Base-by-base conservation (phyloP, 2,888 invertebrate genomes). In the Trisateles emortualis region DNA sequence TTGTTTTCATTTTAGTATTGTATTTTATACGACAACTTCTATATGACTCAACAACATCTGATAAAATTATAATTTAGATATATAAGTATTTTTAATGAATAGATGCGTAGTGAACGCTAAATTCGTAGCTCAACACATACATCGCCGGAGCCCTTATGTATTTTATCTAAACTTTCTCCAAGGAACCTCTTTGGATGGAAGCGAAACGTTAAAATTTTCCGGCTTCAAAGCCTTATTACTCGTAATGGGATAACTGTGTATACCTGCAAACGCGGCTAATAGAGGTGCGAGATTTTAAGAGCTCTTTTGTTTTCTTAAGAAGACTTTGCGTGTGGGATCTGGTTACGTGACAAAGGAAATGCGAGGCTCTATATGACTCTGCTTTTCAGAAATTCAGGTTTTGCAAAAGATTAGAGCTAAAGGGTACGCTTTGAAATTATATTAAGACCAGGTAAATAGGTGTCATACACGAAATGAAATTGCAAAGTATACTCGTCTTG, bases 221-320 rank as follows among this genome's bases (percentile, higher is more conserved):
- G 38, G 26, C 44, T 24, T 41, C 52, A 65, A 55, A 62, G 40
- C 10, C 40, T 48, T 59, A 44, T 51, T 30, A 46, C 42, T 6
- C n/a, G 14, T 33, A 43, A 51, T 38, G 17, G 16, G 8, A 8
- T 30, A 42, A 52, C 13, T 55, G 22, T 16, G 16, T 52, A 13
- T 30, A 30, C n/a, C 1, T 44, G 5, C 16, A 44, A 63, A 55
- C 10, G 9, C 30, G 3, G 14, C 50, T 48, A 26, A 39, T 32
- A 46, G 13, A 40, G 16, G 24, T 33, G 47, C 5, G 19, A 44
- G 32, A 14, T 52, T 53, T 49, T 17, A 51, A 43, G 48, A 43
- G 6, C 10, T 38, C 41, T 38, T 10, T 14, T 13, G 6, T 4
- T 33, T 29, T 1, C 36, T 49, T 51, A 19, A 38, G 36, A 39